Evolutionary conservation across 1,140 invertebrate genomes (phyloP), one percentile per base, ranked within the genome.

Genomic region (Cephus cinctus): DNA sequence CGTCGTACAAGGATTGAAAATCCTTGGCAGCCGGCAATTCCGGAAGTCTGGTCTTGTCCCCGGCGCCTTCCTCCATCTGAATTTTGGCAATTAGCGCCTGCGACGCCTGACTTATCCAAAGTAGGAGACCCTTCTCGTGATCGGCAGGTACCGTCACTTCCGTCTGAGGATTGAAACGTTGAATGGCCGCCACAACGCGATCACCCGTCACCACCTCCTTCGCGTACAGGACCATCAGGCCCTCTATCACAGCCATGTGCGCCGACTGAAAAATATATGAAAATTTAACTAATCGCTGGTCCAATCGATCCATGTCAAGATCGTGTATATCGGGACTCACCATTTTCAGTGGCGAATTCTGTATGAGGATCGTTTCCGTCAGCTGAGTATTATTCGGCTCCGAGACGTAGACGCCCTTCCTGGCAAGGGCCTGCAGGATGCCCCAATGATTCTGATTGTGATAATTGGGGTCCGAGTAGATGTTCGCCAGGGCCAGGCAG

Each of bases 181-280:
- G 82, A 42, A 96, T 88, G 39, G 94, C 92, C 45, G 92, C 86
- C 18, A 88, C 81, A 20, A 97, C 88, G 41, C 91, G 82, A 58
- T 98, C 94, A 25, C 88, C 81, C 14, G 91, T 94, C 50, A 96
- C 88, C 47, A 96, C 89, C 78, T 98, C 93, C 65, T 90, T 89
- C 54, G 94, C 88, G 78, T 97, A 97, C 52, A 98, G 83, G 60
- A 85, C 83, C 95, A 99, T 98, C 69, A 98, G 81, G 56, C 92
- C 91, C 81, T 98, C 95, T 77, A 98, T 96, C 75, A 99, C 89
- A 72, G 91, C 86, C 85, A 98, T 88, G 78, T 99, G 96, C 57
- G 93, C 92, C 72, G 84, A 89, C 96, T 98, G 71, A 27, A 79
- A 77, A 65, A 65, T 23, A 74, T 77, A 50, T 45, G 53, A 35